A percentile compares a stretch with the other conserved stretches of the same genome.
Conservation (phyloP, 2,888 invertebrate genomes). For the Tridacna crocea region DNA sequence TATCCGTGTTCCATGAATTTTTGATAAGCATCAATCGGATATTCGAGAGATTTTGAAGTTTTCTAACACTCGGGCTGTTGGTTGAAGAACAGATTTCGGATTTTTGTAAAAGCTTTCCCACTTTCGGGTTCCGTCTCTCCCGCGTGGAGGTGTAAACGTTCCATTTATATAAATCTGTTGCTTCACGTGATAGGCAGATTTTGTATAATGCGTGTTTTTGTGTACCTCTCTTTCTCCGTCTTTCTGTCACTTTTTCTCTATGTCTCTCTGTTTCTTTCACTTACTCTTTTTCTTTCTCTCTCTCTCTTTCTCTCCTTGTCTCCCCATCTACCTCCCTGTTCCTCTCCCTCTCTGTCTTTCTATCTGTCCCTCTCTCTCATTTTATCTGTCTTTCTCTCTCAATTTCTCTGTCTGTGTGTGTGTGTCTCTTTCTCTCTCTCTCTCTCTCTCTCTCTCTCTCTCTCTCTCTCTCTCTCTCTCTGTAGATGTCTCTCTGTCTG, state of each 20-base stretch:
- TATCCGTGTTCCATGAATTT: conserved; percentile 9
- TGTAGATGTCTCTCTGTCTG: not conserved
- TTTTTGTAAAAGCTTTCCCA: conserved; percentile 24
- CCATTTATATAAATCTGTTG: conserved; percentile 28
- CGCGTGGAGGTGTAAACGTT: conserved; percentile 11
- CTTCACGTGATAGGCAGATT: not conserved
- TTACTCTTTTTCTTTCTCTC: not conserved
- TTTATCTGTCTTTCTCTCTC: conserved; percentile 10
- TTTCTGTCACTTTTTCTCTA: conserved; percentile 43
- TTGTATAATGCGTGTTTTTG: not conserved
- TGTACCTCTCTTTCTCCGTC: conserved; percentile 1
- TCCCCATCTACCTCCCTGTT: not conserved
- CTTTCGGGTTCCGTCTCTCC: conserved; percentile 4
- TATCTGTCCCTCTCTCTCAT: not conserved
- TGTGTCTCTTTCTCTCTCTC: too few species aligned
- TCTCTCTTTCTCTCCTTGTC: not conserved
- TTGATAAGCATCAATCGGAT: conserved; percentile 23
- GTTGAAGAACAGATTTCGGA: conserved; percentile 17
- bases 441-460: not conserved
- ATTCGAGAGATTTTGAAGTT: conserved; percentile 21
- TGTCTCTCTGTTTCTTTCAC: not conserved
- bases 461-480: too few species aligned
- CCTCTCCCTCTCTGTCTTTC: conserved; percentile 6
- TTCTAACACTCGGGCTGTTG: conserved; percentile 13
- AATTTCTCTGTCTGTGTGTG: not conserved